phyloP scores from a whole-genome alignment of 2,888 invertebrate genomes.

The Pyralis farinalis region DNA sequence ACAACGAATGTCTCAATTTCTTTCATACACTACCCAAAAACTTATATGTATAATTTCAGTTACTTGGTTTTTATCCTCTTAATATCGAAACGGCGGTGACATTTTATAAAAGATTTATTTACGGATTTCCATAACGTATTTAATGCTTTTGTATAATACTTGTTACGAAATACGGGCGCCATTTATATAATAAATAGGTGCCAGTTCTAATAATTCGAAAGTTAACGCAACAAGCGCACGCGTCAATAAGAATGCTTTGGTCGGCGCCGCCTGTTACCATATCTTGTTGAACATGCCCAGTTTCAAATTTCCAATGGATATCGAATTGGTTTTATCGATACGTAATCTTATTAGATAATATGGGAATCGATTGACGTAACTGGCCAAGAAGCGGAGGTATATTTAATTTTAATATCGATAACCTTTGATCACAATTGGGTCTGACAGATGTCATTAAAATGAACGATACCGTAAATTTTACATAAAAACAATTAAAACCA shows the following conservation, averaged over 20 bases:
- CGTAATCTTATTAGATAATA: neutral
- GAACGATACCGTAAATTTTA: too few relatives aligned
- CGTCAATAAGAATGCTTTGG: conserved; percentile 34
- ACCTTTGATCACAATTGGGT: neutral
- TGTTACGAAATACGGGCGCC: too few relatives aligned
- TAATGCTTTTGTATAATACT: too few relatives aligned
- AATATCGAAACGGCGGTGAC: too few relatives aligned
- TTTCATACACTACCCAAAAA: too few relatives aligned
- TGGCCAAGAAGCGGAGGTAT: neutral
- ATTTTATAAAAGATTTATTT: too few relatives aligned
- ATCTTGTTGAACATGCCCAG: conserved; percentile 8
- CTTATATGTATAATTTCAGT: too few relatives aligned
- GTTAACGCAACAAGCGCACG: conserved; percentile 23
- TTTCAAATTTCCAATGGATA: conserved; percentile 36
- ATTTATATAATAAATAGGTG: neutral
- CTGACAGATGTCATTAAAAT: neutral
- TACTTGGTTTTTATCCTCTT: too few relatives aligned
- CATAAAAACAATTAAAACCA: too few relatives aligned
- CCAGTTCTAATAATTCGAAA: conserved; percentile 13
- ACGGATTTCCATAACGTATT: too few relatives aligned
- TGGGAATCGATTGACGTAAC: neutral
- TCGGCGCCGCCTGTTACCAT: conserved; percentile 19
- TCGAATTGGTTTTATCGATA: conserved; percentile 22
- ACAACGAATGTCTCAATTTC: too few relatives aligned
- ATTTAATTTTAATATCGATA: neutral